phyloP scores from a whole-genome alignment of 30 jellyfish, hydroid and myxozoan species.

The Hydractinia symbiolongicarpus region DNA sequence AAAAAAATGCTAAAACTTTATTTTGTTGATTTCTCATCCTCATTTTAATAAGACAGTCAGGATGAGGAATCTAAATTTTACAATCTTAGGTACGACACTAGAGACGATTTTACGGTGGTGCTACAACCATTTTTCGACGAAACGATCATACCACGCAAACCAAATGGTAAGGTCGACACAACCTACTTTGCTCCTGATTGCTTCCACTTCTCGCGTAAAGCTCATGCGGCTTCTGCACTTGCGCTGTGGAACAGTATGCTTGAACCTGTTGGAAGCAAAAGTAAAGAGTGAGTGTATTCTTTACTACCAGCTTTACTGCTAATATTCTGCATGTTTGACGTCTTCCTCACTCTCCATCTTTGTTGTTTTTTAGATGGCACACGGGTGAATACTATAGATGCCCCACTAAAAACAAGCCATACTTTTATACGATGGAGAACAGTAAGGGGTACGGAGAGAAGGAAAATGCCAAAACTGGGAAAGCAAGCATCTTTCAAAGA shows the following conservation, averaged over 20 bases:
- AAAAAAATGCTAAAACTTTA: no score
- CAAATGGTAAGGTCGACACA: conserved; percentile 57
- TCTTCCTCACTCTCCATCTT: not conserved
- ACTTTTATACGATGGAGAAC: conserved; percentile 58
- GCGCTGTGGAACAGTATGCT: conserved; percentile 87
- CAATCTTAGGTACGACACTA: conserved; percentile 55
- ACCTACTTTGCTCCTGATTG: conserved; percentile 84
- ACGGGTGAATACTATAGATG: conserved; percentile 55
- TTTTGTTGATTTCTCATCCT: no score
- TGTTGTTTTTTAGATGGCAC: conserved; percentile 46
- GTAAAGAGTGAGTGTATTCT: conserved; percentile 32
- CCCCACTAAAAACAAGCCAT: conserved; percentile 50
- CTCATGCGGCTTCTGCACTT: conserved; percentile 78
- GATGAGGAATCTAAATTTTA: no score
- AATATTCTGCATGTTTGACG: not conserved
- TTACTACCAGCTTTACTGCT: not conserved
- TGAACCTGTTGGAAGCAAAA: conserved; percentile 77
- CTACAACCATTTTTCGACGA: conserved; percentile 68
- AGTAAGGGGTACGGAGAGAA: conserved; percentile 5
- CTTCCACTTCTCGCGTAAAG: conserved; percentile 73
- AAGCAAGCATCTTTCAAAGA: no score
- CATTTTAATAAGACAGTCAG: no score
- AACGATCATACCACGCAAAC: conserved; percentile 58
- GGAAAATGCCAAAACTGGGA: no score
- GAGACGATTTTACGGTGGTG: conserved; percentile 83